These are phyloP conservation scores for Vultur gryphus DNA, from an alignment of 2,797 vertebrate genomes.

Conservation along the genomic window DNA sequence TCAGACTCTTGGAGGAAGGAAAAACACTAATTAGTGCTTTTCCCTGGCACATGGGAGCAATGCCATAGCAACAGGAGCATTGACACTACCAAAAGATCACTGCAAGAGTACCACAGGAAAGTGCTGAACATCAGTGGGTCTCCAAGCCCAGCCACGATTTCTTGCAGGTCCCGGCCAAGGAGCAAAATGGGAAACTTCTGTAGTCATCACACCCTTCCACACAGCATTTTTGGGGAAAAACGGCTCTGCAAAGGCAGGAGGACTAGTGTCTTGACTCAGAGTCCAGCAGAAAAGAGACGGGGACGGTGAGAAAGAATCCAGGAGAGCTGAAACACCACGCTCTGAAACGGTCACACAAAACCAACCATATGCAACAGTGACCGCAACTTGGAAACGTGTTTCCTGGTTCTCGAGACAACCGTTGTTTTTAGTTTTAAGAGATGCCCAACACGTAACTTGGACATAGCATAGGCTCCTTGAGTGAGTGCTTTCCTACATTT, in stretches of 20 bases:
- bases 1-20: neutral
- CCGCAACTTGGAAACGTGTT: neutral
- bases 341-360: neutral
- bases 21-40: neutral
- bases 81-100: neutral
- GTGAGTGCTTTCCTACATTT: neutral
- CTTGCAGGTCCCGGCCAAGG: neutral
- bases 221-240: neutral
- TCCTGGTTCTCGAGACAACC: neutral
- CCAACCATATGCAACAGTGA: accelerated
- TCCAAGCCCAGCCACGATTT: accelerated
- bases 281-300: neutral
- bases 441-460: neutral
- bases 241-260: neutral
- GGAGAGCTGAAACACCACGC: neutral
- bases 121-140: neutral
- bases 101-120: neutral
- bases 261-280: neutral
- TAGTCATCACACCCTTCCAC: neutral
- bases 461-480: accelerated
- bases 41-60: neutral
- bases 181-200: neutral
- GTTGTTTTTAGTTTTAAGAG: neutral
- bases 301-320: neutral
- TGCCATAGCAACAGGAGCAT: neutral